Percentiles rank a stretch among this genome's conserved stretches.
Conservation (phyloP, 2,113 vertebrate species). For the Phodopus roborovskii region DNA sequence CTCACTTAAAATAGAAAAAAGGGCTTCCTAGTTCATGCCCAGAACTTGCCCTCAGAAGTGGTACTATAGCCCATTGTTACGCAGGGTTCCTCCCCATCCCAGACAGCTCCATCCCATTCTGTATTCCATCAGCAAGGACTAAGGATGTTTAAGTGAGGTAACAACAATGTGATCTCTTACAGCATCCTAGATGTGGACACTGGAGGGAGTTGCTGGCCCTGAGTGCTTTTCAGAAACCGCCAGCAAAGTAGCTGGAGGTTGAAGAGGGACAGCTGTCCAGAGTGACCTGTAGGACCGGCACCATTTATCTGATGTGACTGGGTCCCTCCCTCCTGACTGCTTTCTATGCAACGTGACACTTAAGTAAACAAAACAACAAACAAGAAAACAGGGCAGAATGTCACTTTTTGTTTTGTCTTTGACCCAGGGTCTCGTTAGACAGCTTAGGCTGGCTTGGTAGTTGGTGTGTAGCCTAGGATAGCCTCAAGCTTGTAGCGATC, state of each 20-base stretch:
- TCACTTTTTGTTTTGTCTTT: neutral
- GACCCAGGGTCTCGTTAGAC: neutral
- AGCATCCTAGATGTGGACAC: no score
- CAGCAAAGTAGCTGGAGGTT: neutral
- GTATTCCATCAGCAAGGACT: neutral
- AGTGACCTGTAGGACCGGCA: neutral
- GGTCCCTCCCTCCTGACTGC: neutral
- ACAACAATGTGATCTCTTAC: neutral
- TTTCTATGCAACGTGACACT: neutral
- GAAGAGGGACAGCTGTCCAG: neutral
- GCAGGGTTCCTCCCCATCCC: neutral
- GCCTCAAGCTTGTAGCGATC: neutral
- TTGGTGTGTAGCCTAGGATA: neutral
- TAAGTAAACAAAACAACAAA: neutral
- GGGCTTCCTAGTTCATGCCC: neutral
- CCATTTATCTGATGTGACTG: neutral
- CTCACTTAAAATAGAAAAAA: neutral
- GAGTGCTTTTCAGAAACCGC: neutral
- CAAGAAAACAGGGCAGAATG: neutral
- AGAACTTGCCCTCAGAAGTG: neutral
- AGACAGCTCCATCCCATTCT: neutral
- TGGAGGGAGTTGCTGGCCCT: neutral
- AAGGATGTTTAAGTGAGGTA: conserved; percentile 29
- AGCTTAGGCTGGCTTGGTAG: neutral
- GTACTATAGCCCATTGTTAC: neutral